Evolutionary conservation across 2,797 vertebrate species (phyloP), one percentile per base, ranked within the genome.

Genomic region (Arnoldichthys spilopterus): DNA sequence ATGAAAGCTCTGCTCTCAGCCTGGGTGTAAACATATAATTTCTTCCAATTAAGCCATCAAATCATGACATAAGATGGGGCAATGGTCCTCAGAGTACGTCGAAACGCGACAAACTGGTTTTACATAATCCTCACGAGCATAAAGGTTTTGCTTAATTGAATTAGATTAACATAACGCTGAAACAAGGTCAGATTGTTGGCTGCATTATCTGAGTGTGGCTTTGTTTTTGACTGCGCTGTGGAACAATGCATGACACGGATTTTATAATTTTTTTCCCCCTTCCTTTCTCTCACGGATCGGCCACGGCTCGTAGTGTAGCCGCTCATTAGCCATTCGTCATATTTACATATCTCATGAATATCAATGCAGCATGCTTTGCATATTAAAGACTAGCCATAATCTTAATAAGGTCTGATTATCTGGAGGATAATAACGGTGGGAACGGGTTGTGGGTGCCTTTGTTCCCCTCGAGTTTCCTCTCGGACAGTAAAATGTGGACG

Each of bases 111-210:
- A 72, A 59, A 83, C 83, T 64, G 24, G 18, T 53, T 79, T 78
- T 56, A 43, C 47, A 51, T 81, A 81, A 81, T 49, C 82, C 74
- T 76, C 80, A 85, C 72, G 75, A 74, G 82, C 84, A 76, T 72
- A 85, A 80, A 79, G 85, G 86, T 85, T 63, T 71, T 67, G 74
- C 81, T 88, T 82, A 84, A 53, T 87, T 78, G 76, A 87, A 80
- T 76, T 82, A 83, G 85, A 83, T 88, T 87, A 86, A 87, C 87
- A 89, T 83, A 72, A 89, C 86, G 81, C 80, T 84, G 86, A 88
- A 92, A 92, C 81, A 91, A 90, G 88, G 90, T 92, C 91, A 90
- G 89, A 91, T 89, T 86, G 83, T 90, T 87, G 84, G 88, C 89
- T 90, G 88, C 89, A 91, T 91, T 92, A 88, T 82, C 85, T 85